phyloP scores from a whole-genome alignment of 1,140 invertebrate genomes.

The Conopomorpha cramerella region DNA sequence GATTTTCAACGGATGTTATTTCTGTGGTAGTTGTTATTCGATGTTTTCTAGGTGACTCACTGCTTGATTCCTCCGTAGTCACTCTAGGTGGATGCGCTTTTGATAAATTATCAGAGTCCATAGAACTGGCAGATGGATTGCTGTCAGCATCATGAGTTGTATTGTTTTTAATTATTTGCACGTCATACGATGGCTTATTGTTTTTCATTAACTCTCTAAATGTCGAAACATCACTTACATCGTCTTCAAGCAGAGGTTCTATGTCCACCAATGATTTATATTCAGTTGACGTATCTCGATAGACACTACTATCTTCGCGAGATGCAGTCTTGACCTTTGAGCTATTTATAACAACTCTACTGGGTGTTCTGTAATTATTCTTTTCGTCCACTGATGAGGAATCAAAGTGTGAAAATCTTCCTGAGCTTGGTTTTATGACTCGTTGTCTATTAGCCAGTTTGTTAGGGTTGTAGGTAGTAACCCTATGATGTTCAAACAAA shows the following conservation, averaged over 20 bases:
- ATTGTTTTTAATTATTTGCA: conserved; percentile 60
- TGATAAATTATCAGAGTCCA: conserved; percentile 32
- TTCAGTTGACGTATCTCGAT: conserved; percentile 47
- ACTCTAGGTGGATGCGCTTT: conserved; percentile 15
- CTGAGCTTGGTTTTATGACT: conserved; percentile 26
- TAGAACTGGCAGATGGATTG: conserved; percentile 39
- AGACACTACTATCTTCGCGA: no score
- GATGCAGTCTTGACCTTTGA: no score
- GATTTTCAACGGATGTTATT: neutral
- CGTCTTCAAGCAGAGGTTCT: conserved; percentile 61
- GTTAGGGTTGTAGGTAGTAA: conserved; percentile 53
- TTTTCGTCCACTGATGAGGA: conserved; percentile 20
- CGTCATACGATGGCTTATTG: conserved; percentile 54
- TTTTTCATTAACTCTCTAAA: conserved; percentile 56
- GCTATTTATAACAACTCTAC: conserved; percentile 14
- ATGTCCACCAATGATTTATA: conserved; percentile 56
- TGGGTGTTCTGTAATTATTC: conserved; percentile 14
- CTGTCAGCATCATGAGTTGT: conserved; percentile 20
- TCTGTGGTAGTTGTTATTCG: conserved; percentile 7
- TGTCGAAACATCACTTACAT: conserved; percentile 49
- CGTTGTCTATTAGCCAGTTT: conserved; percentile 30
- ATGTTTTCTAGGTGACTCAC: no score
- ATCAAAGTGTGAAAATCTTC: conserved; percentile 35
- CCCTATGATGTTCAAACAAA: conserved; percentile 46
- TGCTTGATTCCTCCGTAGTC: conserved; percentile 5